Evolutionary conservation across 2,888 invertebrate species (phyloP).

Genomic region (Eustalomyia histrio): DNA sequence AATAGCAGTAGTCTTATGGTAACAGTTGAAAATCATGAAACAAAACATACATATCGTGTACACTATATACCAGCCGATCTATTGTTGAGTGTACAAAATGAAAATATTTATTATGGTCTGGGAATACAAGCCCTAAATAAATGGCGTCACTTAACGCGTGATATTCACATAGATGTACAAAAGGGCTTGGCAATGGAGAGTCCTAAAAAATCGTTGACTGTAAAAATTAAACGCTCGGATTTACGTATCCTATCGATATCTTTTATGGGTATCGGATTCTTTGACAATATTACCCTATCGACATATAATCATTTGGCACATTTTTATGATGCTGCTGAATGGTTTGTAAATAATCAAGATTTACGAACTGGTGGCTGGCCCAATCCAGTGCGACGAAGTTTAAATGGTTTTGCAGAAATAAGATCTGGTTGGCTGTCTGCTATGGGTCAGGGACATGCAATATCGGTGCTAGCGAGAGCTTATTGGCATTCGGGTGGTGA

Average conservation of each 20-base stretch:
- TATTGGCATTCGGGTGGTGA: constrained; percentile 90
- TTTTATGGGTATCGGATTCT: constrained; percentile 85
- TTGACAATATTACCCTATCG: constrained; percentile 89
- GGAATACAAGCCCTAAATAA: constrained; percentile 81
- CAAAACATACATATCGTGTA: constrained; percentile 87
- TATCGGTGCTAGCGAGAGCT: constrained; percentile 95
- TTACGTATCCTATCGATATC: constrained; percentile 83
- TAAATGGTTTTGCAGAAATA: constrained; percentile 87
- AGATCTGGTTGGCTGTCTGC: constrained; percentile 97
- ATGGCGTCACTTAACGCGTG: constrained; percentile 91
- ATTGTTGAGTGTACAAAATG: constrained; percentile 86
- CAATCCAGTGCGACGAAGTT: constrained; percentile 90
- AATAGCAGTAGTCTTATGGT: constrained; percentile 90
- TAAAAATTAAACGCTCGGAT: constrained; percentile 77
- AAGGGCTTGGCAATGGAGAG: constrained; percentile 87
- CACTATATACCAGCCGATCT: constrained; percentile 90
- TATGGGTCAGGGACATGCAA: constrained; percentile 99
- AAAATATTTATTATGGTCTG: constrained; percentile 93
- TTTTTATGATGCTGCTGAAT: constrained; percentile 95
- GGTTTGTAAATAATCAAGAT: constrained; percentile 94
- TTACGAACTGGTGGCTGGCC: constrained; percentile 94
- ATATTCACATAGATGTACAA: constrained; percentile 93
- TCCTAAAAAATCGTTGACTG: constrained; percentile 69
- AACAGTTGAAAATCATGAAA: constrained; percentile 88
- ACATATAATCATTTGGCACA: constrained; percentile 93